Conservation (phyloP, 2,888 invertebrate species). For the Phasia obesa region DNA sequence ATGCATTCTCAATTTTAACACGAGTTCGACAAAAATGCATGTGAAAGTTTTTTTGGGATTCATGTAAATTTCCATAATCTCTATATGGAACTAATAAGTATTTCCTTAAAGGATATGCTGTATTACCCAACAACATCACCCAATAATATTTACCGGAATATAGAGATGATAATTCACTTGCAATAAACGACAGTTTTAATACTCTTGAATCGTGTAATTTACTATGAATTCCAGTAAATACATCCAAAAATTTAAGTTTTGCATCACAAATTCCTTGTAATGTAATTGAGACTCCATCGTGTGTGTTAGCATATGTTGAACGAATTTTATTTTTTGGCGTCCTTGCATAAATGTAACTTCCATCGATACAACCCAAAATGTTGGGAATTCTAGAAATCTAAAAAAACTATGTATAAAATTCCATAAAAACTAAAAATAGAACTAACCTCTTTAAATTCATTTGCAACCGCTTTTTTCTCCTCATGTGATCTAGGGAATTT, state of each 20-base stretch:
- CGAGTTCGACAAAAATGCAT: constrained; percentile 72
- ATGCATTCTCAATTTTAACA: constrained; percentile 76
- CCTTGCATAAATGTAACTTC: constrained; percentile 68
- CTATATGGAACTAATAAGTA: constrained; percentile 72
- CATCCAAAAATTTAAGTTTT: constrained; percentile 73
- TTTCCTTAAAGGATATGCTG: constrained; percentile 57
- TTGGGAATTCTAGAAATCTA: constrained; percentile 58
- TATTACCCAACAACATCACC: constrained; percentile 57
- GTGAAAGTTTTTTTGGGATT: constrained; percentile 73
- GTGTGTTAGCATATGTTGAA: constrained; percentile 76
- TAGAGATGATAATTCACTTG: constrained; percentile 67
- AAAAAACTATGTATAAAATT: background rate
- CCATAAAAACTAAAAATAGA: too few species aligned
- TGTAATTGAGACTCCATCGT: constrained; percentile 67
- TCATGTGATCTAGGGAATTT: constrained; percentile 22
- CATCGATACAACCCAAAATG: constrained; percentile 58
- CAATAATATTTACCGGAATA: constrained; percentile 51
- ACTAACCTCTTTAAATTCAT: constrained; percentile 25
- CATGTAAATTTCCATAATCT: constrained; percentile 74
- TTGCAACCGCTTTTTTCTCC: constrained; percentile 42
- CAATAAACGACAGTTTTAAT: constrained; percentile 71
- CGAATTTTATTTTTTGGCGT: constrained; percentile 74
- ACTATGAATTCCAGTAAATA: constrained; percentile 74
- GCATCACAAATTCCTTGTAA: constrained; percentile 77
- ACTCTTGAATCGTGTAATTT: constrained; percentile 76